A percentile compares a stretch with the other conserved stretches of the same genome.
These are phyloP conservation scores for Mimachlamys varia DNA, from an alignment of 2,888 invertebrate genomes.

Conservation along the genomic window DNA sequence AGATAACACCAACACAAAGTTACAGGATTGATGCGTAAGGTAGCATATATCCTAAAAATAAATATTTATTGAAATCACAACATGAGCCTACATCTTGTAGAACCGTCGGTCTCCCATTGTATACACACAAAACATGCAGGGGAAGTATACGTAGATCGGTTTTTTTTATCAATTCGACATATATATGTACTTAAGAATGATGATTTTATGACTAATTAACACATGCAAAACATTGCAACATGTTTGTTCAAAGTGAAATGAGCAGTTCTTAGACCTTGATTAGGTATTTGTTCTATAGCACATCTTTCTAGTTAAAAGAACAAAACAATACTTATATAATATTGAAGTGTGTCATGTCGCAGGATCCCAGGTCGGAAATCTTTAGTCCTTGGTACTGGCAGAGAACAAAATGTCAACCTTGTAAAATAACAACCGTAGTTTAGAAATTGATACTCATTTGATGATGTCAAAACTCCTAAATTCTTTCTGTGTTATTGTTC, in stretches of 20 bases:
- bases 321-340: not conserved
- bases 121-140: no score
- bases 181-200: not conserved
- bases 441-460: not conserved
- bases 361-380: not conserved
- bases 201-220: no score
- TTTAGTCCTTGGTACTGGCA: not conserved
- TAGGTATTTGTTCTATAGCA: not conserved
- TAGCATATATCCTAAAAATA: no score
- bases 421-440: no score
- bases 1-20: no score
- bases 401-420: not conserved
- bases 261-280: not conserved
- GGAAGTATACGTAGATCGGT: no score
- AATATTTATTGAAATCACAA: no score
- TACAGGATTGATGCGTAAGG: not conserved
- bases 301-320: not conserved
- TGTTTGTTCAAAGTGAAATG: not conserved
- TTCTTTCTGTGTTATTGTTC: slow-evolving; percentile 52
- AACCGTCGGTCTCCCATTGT: no score
- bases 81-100: no score
- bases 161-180: not conserved
- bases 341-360: not conserved
- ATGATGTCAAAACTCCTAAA: slow-evolving; percentile 59
- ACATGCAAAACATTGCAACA: no score